phyloP scores from a whole-genome alignment of 2,113 vertebrate species.

The Dasyornis broadbenti region DNA sequence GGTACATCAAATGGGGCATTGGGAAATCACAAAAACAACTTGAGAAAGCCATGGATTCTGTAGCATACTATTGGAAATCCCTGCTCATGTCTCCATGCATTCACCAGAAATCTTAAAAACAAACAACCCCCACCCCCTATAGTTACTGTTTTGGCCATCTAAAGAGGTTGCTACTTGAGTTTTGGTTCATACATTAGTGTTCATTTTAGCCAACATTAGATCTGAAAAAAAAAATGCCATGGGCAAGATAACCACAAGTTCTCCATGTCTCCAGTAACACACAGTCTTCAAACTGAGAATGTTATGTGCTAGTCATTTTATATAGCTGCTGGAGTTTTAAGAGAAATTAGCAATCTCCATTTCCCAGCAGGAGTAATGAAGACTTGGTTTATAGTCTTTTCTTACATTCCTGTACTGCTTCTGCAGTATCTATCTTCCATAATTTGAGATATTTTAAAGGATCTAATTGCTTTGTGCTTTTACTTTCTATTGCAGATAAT shows the following conservation, averaged over 20 bases:
- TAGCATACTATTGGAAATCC: not conserved
- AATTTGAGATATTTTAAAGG: not conserved
- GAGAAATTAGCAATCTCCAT: not conserved
- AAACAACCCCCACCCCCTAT: fast-evolving
- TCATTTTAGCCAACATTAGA: not conserved
- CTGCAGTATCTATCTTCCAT: not conserved
- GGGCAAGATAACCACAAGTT: not conserved
- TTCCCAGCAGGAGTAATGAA: not conserved
- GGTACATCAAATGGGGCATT: not conserved
- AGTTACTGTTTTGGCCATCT: not conserved
- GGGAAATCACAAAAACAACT: not conserved
- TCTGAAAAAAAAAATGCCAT: not conserved
- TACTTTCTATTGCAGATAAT: not conserved
- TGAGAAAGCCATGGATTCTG: not conserved
- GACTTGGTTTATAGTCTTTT: not conserved
- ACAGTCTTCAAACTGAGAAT: not conserved
- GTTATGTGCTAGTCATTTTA: not conserved
- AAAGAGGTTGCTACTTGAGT: not conserved
- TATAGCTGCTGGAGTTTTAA: not conserved
- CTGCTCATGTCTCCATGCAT: not conserved
- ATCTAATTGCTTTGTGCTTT: not conserved
- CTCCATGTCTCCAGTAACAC: not conserved
- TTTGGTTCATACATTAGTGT: not conserved
- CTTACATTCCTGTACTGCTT: not conserved
- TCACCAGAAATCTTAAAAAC: not conserved